Percentiles rank a stretch among this genome's conserved stretches.
These are phyloP conservation scores for Tricholauxania praeusta DNA, from an alignment of 2,888 invertebrate species.

Conservation along the genomic window DNA sequence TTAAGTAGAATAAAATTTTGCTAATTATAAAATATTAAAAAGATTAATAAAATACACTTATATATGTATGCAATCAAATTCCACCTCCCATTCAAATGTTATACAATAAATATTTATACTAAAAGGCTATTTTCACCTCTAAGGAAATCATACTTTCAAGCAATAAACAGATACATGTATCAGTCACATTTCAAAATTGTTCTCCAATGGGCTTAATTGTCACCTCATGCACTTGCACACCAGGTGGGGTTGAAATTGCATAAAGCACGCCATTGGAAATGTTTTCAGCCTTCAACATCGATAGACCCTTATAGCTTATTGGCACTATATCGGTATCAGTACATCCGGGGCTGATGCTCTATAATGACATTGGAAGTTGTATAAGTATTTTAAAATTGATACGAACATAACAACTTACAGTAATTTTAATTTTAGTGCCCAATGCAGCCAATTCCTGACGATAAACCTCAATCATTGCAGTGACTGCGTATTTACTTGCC, in stretches of 20 bases:
- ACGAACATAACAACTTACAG: conserved; percentile 46
- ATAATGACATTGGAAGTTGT: no score
- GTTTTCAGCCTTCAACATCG: conserved; percentile 51
- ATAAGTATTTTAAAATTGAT: no score
- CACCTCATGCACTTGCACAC: conserved; percentile 55
- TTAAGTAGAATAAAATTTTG: no score
- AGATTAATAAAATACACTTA: no score
- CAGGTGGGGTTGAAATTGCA: conserved; percentile 49
- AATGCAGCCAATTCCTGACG: conserved; percentile 61
- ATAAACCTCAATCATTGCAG: conserved; percentile 59
- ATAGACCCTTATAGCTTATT: conserved; percentile 38
- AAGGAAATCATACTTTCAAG: no score
- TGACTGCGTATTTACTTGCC: conserved; percentile 60
- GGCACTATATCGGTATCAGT: conserved; percentile 51
- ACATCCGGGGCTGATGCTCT: conserved; percentile 55
- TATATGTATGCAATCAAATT: no score
- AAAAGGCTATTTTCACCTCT: no score
- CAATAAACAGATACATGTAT: no score
- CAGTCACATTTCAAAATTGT: conserved; percentile 46
- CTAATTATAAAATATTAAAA: no score
- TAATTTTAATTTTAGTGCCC: conserved; percentile 54
- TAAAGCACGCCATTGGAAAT: conserved; percentile 52
- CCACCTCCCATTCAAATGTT: no score
- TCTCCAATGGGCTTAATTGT: conserved; percentile 60
- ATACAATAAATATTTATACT: no score